Evolutionary conservation across 2,888 invertebrate species (phyloP).

Genomic region (Phengaris alcon): DNA sequence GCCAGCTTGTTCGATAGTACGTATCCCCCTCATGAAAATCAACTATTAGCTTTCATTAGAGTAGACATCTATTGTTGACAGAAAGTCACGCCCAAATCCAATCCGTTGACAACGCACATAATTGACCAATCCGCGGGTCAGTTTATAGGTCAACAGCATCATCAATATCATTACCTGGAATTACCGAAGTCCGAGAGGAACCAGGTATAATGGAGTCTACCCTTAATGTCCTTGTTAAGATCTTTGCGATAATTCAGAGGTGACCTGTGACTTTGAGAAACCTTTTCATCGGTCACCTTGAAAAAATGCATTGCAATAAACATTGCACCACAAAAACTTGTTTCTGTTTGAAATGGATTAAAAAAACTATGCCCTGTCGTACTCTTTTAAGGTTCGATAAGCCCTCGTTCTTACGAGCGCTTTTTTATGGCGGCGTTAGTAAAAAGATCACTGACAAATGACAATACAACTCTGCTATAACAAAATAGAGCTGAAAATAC

Average conservation of each 20-base stretch:
- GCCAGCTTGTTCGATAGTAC: no score
- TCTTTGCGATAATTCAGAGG: neutral
- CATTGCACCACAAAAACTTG: constrained; percentile 2
- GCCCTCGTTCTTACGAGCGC: no score
- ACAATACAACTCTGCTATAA: no score
- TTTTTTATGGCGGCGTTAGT: no score
- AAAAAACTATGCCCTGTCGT: neutral
- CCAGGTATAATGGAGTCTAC: neutral
- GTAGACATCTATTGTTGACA: neutral
- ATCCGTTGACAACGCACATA: neutral
- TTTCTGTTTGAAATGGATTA: neutral
- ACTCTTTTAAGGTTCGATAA: neutral
- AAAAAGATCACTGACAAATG: no score
- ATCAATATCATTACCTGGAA: neutral
- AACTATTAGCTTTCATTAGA: no score
- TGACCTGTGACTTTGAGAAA: neutral
- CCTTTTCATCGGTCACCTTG: constrained; percentile 8
- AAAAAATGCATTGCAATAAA: constrained; percentile 8
- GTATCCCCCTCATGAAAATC: no score
- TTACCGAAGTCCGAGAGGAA: no score
- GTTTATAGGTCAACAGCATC: neutral
- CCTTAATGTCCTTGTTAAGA: neutral
- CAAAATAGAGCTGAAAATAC: no score
- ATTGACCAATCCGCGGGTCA: neutral
- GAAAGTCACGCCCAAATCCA: neutral